phyloP scores from a whole-genome alignment of 2,113 vertebrate species.

The Lepidothrix coronata region DNA sequence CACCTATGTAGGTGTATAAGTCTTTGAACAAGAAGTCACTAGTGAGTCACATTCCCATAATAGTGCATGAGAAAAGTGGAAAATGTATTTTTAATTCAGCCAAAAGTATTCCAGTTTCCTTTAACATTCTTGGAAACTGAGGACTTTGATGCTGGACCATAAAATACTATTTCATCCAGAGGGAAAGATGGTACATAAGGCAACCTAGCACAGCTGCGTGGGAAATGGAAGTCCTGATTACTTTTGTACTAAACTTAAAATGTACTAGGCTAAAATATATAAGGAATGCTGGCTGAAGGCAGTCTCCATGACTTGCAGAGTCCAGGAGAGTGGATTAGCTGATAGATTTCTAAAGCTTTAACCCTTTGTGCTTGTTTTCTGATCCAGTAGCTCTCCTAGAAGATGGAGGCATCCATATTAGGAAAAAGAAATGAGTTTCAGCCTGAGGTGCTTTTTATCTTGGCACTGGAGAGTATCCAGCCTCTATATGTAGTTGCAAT shows the following conservation, averaged over 20 bases:
- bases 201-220: not conserved
- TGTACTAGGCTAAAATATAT: not conserved
- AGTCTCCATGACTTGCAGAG: not conserved
- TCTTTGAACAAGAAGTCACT: not conserved
- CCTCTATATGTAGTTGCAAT: not conserved
- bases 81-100: not conserved
- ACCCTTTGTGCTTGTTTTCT: not conserved
- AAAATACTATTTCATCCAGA: not conserved
- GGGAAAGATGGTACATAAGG: not conserved
- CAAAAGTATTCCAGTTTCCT: not conserved
- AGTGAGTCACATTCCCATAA: not conserved
- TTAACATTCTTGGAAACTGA: not conserved
- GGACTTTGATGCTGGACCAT: not conserved
- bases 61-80: not conserved
- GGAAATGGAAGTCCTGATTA: not conserved
- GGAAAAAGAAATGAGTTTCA: not conserved
- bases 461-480: not conserved
- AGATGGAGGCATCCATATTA: not conserved
- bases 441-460: not conserved
- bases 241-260: not conserved
- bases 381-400: not conserved
- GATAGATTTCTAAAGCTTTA: not conserved
- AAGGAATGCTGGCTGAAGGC: not conserved
- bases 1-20: not conserved
- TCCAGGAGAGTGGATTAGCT: not conserved